These are phyloP conservation scores for Prionailurus viverrinus DNA, from an alignment of 2,113 vertebrate genomes.

Conservation along the genomic window DNA sequence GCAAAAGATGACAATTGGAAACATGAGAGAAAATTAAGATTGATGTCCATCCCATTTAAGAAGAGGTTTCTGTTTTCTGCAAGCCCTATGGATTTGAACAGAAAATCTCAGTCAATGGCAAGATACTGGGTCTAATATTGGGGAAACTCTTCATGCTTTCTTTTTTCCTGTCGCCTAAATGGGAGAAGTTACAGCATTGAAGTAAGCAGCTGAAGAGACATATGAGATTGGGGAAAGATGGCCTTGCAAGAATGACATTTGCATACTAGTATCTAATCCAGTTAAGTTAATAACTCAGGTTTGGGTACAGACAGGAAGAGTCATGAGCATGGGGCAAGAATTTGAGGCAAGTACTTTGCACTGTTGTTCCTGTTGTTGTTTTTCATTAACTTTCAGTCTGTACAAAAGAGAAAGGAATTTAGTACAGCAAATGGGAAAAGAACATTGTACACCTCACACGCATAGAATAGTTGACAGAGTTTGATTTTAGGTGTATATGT, in stretches of 20 bases:
- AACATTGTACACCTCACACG: background rate
- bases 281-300: background rate
- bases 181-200: background rate
- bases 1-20: background rate
- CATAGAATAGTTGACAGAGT: slow-evolving; percentile 46
- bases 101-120: background rate
- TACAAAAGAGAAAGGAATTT: background rate
- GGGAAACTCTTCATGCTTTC: background rate
- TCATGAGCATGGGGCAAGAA: background rate
- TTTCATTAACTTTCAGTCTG: background rate
- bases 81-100: background rate
- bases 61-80: background rate
- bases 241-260: background rate
- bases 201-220: background rate
- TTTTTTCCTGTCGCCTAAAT: background rate
- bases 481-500: slow-evolving; percentile 61
- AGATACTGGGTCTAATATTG: background rate
- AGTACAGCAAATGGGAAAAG: background rate
- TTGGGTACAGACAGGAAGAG: background rate
- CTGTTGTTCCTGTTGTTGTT: background rate
- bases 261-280: background rate
- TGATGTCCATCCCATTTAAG: background rate
- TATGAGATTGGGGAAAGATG: background rate
- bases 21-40: background rate
- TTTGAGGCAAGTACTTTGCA: background rate